Percentiles rank a stretch among this genome's conserved stretches.
Evolutionary conservation across 1,140 invertebrate genomes (phyloP).

Genomic region (Aphelenchoides fujianensis): DNA sequence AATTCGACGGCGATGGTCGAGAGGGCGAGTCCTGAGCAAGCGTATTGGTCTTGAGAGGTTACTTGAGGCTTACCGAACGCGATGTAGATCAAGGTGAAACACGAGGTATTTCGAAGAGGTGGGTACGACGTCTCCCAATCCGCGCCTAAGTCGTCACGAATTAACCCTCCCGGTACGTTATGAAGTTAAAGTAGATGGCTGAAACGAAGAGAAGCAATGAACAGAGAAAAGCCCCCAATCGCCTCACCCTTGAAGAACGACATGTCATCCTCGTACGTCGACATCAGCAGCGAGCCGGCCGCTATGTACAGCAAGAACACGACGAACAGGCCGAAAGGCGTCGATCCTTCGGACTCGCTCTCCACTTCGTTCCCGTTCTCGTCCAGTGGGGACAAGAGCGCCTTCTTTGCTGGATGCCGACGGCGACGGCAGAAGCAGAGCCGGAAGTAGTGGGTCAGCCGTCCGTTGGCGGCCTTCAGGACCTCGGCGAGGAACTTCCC

Average conservation of each 20-base stretch:
- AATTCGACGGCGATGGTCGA: slow-evolving; percentile 60
- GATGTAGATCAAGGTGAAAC: slow-evolving; percentile 51
- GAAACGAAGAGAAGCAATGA: too few relatives aligned
- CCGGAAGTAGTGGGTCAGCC: neutral
- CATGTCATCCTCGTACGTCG: slow-evolving; percentile 53
- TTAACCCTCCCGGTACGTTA: too few relatives aligned
- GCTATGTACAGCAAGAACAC: slow-evolving; percentile 47
- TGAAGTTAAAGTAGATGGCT: too few relatives aligned
- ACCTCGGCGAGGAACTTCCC: slow-evolving; percentile 51
- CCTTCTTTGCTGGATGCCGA: slow-evolving; percentile 16
- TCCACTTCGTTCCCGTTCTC: slow-evolving; percentile 26
- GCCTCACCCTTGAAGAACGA: slow-evolving; percentile 58
- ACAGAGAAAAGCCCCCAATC: too few relatives aligned
- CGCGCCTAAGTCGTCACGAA: too few relatives aligned
- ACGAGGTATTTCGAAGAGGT: slow-evolving; percentile 48
- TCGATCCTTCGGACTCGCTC: slow-evolving; percentile 24
- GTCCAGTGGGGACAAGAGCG: neutral
- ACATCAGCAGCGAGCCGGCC: slow-evolving; percentile 40
- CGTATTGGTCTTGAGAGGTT: too few relatives aligned
- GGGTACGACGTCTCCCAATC: slow-evolving; percentile 54
- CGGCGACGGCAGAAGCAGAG: slow-evolving; percentile 6
- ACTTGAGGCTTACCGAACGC: too few relatives aligned
- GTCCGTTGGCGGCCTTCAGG: slow-evolving; percentile 24
- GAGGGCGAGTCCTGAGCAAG: slow-evolving; percentile 47
- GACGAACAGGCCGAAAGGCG: slow-evolving; percentile 32